Evolutionary conservation across 2,113 vertebrate species (phyloP).

Genomic region (Thomomys bottae): DNA sequence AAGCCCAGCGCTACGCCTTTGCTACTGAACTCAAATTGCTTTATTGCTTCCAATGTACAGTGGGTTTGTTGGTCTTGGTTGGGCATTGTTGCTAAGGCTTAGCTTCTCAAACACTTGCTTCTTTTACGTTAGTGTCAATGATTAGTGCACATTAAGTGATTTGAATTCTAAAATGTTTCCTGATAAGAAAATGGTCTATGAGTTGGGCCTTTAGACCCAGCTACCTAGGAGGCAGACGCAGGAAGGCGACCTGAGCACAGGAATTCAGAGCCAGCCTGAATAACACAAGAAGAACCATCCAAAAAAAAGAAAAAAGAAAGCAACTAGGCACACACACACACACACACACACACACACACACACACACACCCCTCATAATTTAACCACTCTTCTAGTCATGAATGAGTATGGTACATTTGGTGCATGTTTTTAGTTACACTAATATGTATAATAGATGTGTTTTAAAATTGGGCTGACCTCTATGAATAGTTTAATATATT

Average conservation of each 20-base stretch:
- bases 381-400: neutral
- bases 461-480: neutral
- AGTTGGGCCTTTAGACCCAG: neutral
- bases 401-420: neutral
- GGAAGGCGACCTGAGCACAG: neutral
- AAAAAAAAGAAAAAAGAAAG: too few species aligned
- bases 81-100: neutral
- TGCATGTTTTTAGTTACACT: neutral
- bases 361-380: too few species aligned
- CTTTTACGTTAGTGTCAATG: neutral
- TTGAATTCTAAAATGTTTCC: neutral
- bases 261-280: neutral
- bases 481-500: neutral
- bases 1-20: neutral
- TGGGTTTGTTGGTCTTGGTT: neutral
- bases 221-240: neutral
- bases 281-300: neutral
- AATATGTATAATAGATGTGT: neutral
- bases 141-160: neutral
- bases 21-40: constrained; percentile 11
- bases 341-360: too few species aligned
- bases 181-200: neutral
- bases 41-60: neutral
- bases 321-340: too few species aligned
- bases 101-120: neutral